Conservation (phyloP, 2,888 invertebrate genomes). For the Hofmannophila pseudospretella region DNA sequence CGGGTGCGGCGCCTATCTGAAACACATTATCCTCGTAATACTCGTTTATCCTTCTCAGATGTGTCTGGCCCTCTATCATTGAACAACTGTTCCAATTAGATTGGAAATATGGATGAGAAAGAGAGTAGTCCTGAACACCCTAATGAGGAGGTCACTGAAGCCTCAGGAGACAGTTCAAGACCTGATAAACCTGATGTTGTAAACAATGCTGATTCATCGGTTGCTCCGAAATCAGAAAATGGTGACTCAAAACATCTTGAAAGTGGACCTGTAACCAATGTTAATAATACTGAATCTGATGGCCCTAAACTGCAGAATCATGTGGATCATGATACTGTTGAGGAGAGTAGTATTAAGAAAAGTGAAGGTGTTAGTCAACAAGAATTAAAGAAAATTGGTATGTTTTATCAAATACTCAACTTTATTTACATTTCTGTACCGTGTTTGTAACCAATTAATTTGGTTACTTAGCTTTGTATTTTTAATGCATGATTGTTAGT, state of each 20-base stretch:
- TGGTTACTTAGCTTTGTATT: no score
- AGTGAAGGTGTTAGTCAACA: background rate
- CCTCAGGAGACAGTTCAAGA: constrained; percentile 12
- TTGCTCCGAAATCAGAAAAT: constrained; percentile 8
- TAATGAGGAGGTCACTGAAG: constrained; percentile 1
- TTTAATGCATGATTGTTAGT: no score
- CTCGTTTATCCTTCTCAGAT: constrained; percentile 43
- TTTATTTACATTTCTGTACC: no score
- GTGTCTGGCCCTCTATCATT: constrained; percentile 26
- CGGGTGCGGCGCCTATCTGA: constrained; percentile 40
- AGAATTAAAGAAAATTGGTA: background rate
- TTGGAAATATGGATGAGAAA: constrained; percentile 59
- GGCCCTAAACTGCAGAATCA: constrained; percentile 49
- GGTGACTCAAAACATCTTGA: constrained; percentile 18
- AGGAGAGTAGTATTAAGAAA: constrained; percentile 21
- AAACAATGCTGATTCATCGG: constrained; percentile 11
- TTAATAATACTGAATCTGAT: constrained; percentile 18
- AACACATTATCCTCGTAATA: constrained; percentile 14
- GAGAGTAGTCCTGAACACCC: constrained; percentile 35
- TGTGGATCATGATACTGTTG: constrained; percentile 43
- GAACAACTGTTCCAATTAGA: constrained; percentile 35
- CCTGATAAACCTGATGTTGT: constrained; percentile 15
- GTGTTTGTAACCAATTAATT: no score
- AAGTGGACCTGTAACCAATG: constrained; percentile 19
- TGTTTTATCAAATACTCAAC: no score